Conservation (phyloP, 2,113 vertebrate genomes). For the Empidonax alnorum region DNA sequence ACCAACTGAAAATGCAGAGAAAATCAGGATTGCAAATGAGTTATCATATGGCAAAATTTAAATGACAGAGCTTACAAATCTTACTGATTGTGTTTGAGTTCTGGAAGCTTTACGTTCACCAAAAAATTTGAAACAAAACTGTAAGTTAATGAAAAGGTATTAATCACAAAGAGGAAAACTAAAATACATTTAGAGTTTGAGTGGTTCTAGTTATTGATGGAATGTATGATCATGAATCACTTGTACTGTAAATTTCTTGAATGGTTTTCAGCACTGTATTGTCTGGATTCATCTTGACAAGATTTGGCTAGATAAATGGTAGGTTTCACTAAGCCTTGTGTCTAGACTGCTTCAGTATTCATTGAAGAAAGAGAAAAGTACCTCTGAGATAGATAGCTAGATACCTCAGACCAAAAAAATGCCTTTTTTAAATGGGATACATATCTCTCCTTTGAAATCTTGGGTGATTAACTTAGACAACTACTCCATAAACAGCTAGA, state of each 20-base stretch:
- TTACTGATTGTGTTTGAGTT: neutral
- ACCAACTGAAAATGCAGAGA: neutral
- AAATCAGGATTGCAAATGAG: rapidly evolving
- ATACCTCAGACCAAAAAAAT: neutral
- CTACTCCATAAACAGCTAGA: neutral
- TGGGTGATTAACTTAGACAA: neutral
- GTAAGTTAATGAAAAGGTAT: neutral
- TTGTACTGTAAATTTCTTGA: neutral
- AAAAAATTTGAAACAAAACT: neutral
- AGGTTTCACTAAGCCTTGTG: neutral
- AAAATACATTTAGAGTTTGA: neutral
- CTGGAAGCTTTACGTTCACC: neutral
- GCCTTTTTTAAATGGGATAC: neutral
- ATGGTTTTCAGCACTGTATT: neutral
- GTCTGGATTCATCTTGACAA: neutral
- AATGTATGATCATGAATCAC: neutral
- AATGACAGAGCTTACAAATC: neutral
- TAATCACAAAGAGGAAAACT: neutral
- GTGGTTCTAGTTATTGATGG: neutral
- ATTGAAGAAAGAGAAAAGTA: neutral
- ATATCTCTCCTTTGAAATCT: neutral
- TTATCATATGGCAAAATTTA: neutral
- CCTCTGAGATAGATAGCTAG: neutral
- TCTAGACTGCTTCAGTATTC: neutral
- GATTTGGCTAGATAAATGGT: neutral